Percentiles rank a stretch among this genome's conserved stretches.
phyloP scores from a whole-genome alignment of 2,113 vertebrate species.

The Raja brachyura region DNA sequence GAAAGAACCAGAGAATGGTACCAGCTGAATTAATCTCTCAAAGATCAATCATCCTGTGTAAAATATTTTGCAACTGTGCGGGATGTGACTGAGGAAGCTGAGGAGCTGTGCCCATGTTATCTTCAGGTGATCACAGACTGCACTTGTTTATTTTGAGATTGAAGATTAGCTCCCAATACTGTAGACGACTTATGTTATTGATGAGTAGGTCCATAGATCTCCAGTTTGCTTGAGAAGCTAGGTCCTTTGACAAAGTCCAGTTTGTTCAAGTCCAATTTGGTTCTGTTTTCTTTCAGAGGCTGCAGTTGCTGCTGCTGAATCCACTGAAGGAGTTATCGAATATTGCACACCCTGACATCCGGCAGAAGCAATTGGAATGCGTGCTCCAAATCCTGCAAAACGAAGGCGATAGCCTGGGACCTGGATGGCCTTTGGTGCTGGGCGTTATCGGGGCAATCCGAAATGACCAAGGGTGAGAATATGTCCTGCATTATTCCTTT shows the following conservation, averaged over 20 bases:
- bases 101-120: too few species aligned
- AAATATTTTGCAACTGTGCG: too few species aligned
- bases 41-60: too few species aligned
- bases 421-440: conserved; percentile 92
- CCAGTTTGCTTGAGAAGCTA: not conserved
- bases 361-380: conserved; percentile 93
- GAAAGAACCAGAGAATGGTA: too few species aligned
- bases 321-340: conserved; percentile 91
- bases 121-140: not conserved
- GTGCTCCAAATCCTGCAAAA: conserved; percentile 94
- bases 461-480: conserved; percentile 90
- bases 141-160: not conserved
- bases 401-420: conserved; percentile 90
- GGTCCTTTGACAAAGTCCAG: not conserved
- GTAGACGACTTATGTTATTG: not conserved
- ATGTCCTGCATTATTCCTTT: conserved; percentile 2
- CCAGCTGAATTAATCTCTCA: too few species aligned
- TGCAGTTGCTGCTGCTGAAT: conserved; percentile 87
- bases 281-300: conserved; percentile 58
- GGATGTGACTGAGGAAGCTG: too few species aligned
- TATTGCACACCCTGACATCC: conserved; percentile 86
- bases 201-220: not conserved
- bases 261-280: not conserved
- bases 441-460: conserved; percentile 96
- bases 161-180: not conserved